Evolutionary conservation across 2,888 invertebrate species (phyloP), one percentile per base, ranked within the genome.

Genomic region (Temnothorax rugatulus): DNA sequence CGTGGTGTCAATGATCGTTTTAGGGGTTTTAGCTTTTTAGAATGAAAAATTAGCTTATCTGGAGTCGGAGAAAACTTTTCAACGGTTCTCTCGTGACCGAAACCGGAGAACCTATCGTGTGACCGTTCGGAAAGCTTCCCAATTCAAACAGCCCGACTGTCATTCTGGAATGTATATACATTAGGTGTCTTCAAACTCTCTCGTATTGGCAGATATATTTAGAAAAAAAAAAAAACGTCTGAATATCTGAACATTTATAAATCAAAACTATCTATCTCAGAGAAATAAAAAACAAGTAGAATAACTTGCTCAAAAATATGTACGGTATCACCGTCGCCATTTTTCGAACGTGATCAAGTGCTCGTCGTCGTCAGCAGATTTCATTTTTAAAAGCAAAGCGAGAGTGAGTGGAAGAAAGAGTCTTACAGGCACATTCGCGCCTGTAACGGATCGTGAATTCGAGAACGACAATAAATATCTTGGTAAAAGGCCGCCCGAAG

Each of bases 381-480:
- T 13, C 21, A 41, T 29, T 77, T 29, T 41, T 3, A 44, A 34
- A 25, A 50, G 41, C 11, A 59, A 41, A 41, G 29, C n/a, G 54
- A 74, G 50, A 69, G 52, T 2, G 21, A 54, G 21, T 21, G 52
- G 9, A n/a, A 54, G 66, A 34, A n/a, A 61, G 84, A 66, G 15
- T 9, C 77, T 82, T 69, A 63, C 82, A 77, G 84, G 73, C 86
- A 57, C 73, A 66, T 57, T 41, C 13, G 69, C 61, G 76, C 44
- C 71, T 64, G 84, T 47, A 69, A 71, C 76, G 64, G 63, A 71
- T 86, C 86, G 86, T 90, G 87, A 90, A 90, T 66, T 84, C 82
- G 76, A 82, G 82, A 82, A 69, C 57, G 86, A 76, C 89, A 81
- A 89, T 90, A 89, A 90, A 87, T 85, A 79, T 81, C 41, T 8